phyloP scores from a whole-genome alignment of 2,888 invertebrate genomes.

The Rutpela maculata region DNA sequence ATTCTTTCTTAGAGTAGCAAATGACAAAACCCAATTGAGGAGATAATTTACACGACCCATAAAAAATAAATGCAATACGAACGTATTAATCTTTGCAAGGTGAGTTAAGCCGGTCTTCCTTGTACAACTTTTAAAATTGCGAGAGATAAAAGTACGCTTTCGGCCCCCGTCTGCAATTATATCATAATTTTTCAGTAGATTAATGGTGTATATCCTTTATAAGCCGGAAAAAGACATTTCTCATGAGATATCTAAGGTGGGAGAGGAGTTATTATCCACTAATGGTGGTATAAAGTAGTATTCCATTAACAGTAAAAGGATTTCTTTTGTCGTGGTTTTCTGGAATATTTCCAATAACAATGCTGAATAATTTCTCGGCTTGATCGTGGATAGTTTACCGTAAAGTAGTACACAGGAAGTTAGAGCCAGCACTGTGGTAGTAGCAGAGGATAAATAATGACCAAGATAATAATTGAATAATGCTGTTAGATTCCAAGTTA shows the following conservation, averaged over 20 bases:
- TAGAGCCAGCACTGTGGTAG: neutral
- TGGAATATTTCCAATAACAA: constrained; percentile 7
- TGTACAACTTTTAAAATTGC: neutral
- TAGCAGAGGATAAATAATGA: neutral
- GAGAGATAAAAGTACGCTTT: constrained; percentile 1
- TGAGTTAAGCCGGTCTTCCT: neutral
- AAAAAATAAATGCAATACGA: neutral
- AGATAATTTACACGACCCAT: no score
- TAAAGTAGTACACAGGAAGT: neutral
- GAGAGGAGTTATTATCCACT: constrained; percentile 7
- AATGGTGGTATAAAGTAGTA: neutral
- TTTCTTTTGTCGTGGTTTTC: neutral
- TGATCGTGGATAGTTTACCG: neutral
- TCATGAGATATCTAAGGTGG: neutral
- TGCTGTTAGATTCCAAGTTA: no score
- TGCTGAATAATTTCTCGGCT: neutral
- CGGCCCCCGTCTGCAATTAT: neutral
- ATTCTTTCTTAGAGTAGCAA: neutral
- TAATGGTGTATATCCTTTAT: constrained; percentile 2
- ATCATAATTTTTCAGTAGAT: neutral
- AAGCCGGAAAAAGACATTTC: constrained; percentile 7
- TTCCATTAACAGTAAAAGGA: constrained; percentile 7
- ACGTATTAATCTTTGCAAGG: neutral
- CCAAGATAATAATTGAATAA: no score
- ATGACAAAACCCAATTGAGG: neutral